Conservation (phyloP, 2,113 vertebrate genomes). For the Corydoras sp. region DNA sequence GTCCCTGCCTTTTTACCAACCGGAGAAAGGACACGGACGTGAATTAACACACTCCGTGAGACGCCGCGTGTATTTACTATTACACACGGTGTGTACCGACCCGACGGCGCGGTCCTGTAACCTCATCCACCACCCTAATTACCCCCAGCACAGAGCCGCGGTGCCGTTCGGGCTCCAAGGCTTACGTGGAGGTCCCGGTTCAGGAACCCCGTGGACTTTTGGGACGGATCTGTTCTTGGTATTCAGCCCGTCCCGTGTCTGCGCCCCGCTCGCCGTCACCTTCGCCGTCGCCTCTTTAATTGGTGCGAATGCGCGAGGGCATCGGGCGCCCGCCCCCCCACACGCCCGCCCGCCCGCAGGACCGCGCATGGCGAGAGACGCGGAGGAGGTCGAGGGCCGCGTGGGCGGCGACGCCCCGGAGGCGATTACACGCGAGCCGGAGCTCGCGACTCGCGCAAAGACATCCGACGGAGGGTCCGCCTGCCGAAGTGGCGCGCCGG, state of each 20-base stretch:
- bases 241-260: conserved; percentile 58
- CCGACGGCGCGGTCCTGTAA: too few species aligned
- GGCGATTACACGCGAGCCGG: conserved; percentile 9
- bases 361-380: not conserved
- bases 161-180: too few species aligned
- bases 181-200: too few species aligned
- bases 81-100: too few species aligned
- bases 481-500: too few species aligned
- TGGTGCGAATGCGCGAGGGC: conserved; percentile 58
- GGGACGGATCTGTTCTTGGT: conserved; percentile 52
- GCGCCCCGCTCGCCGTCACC: conserved; percentile 61
- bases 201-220: not conserved
- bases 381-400: conserved; percentile 19
- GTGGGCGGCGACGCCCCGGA: conserved; percentile 26
- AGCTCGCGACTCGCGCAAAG: conserved; percentile 6
- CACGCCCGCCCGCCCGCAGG: too few species aligned
- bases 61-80: too few species aligned
- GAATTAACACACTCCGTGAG: too few species aligned
- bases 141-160: too few species aligned
- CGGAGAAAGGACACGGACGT: too few species aligned
- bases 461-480: conserved; percentile 27
- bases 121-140: too few species aligned
- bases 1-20: too few species aligned
- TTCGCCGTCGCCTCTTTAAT: conserved; percentile 69
- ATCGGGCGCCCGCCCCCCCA: conserved; percentile 46